A percentile compares a stretch with the other conserved stretches of the same genome.
phyloP scores from a whole-genome alignment of 1,140 invertebrate species.

The Plutomurus gul region DNA sequence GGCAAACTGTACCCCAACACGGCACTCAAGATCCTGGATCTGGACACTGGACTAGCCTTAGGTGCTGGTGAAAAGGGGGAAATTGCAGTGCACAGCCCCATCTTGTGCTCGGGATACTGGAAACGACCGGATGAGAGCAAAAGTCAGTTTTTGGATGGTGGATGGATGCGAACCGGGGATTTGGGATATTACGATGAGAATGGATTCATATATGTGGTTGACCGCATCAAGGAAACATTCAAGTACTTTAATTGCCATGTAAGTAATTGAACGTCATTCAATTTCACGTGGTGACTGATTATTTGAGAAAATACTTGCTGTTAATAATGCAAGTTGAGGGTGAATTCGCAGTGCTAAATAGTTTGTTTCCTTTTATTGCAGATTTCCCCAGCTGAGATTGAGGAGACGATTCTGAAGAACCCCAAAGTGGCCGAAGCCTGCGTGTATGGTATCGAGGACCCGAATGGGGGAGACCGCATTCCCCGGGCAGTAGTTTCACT shows the following conservation, averaged over 20 bases:
- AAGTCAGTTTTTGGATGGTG: slow-evolving; percentile 37
- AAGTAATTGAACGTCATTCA: neutral
- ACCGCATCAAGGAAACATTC: slow-evolving; percentile 55
- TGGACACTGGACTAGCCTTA: slow-evolving; percentile 34
- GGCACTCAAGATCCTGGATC: slow-evolving; percentile 39
- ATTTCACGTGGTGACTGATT: neutral
- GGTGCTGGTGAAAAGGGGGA: slow-evolving; percentile 45
- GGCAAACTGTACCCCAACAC: slow-evolving; percentile 48
- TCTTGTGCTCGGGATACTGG: slow-evolving; percentile 45
- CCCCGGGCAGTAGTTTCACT: slow-evolving; percentile 45
- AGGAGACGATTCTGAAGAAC: slow-evolving; percentile 57
- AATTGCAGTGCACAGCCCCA: slow-evolving; percentile 38
- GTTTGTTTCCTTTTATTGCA: slow-evolving; percentile 40
- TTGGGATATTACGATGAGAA: slow-evolving; percentile 54
- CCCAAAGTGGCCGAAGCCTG: slow-evolving; percentile 59
- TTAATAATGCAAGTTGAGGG: no score
- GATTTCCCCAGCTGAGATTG: slow-evolving; percentile 55
- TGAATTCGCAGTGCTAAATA: no score
- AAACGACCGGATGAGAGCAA: slow-evolving; percentile 32
- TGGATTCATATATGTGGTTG: slow-evolving; percentile 54
- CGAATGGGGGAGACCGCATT: slow-evolving; percentile 53
- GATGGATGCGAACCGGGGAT: slow-evolving; percentile 54
- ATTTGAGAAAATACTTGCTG: neutral
- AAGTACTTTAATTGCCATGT: slow-evolving; percentile 54
- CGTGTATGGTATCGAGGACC: slow-evolving; percentile 61